Evolutionary conservation across 2,113 vertebrate species (phyloP).

Genomic region (Dasyprocta punctata): DNA sequence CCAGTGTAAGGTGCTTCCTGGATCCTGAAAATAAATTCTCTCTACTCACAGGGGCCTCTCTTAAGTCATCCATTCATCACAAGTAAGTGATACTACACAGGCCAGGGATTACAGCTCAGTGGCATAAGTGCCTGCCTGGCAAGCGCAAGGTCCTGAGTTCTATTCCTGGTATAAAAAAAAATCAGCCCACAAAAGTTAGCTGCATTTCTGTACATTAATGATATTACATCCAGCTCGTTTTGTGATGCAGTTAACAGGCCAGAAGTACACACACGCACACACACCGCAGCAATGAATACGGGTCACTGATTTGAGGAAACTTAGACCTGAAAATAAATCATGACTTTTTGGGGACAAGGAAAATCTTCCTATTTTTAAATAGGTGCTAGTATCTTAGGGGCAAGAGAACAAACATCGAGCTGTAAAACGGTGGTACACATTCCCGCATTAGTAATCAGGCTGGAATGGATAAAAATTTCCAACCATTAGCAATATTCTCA

Average conservation of each 20-base stretch:
- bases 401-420: background rate
- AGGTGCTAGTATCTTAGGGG: background rate
- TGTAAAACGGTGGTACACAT: background rate
- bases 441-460: background rate
- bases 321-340: background rate
- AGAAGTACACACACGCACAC: background rate
- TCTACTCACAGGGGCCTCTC: background rate
- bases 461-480: background rate
- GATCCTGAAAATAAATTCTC: background rate
- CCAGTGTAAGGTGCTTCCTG: slow-evolving; percentile 27
- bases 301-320: background rate
- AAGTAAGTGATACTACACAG: background rate
- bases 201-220: too few relatives aligned
- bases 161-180: too few relatives aligned
- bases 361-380: background rate
- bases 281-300: background rate
- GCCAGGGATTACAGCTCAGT: too few relatives aligned
- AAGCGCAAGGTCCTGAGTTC: too few relatives aligned
- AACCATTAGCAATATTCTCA: background rate
- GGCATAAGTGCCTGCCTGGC: too few relatives aligned
- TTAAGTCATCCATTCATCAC: background rate
- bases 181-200: too few relatives aligned
- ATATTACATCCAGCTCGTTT: background rate
- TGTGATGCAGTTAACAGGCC: background rate
- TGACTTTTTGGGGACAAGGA: background rate